Base-by-base conservation (phyloP, 2,888 invertebrate genomes). In the Pollenia amentaria region DNA sequence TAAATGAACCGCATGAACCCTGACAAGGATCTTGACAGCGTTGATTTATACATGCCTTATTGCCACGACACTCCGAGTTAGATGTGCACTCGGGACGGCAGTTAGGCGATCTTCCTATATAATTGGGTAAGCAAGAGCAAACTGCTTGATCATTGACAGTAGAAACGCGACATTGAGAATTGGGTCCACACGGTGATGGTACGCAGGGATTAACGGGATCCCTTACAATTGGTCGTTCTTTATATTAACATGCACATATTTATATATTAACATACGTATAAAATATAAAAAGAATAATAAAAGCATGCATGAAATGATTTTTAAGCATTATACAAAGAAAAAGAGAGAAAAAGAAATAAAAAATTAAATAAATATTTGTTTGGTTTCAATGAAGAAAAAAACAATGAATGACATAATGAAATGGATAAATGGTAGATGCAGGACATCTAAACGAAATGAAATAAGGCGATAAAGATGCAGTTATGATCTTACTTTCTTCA, bases 31-130 rank as follows among this genome's bases (percentile, higher is more conserved):
- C 97, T 89, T 94, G 94, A 92, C 98, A 98, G 91, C 95, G 96
- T 93, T 97, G 96, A 90, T 96, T 96, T 88, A 96, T 95, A 92
- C 98, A 98, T 76, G 97, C 97, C 89, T 96, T 94, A 92, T 97
- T 96, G 90, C 96, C 96, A 14, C 97, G 95, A 92, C 98, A 98
- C 94, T 97, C 97, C 89, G 96, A 96, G 90, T 97, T 97, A 89
- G 96, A 96, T 60, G 96, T 95, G 93, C 97, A 97, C 94, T 97
- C 97, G 38, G 97, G 97, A 65, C 97, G 95, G 91, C 97, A 98
- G 92, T 97, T 97, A 53, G 97, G 97, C 60, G 98, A 95, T 90
- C 97, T 95, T 69, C 98, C 98, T 82, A 97, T 94, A 92, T 96
- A 97, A 91, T 96, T 96, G 67, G 95, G 94, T 89, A 96, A 94